Conservation (phyloP, 1,140 invertebrate genomes). For the Pseudomyrmex flavicornis region DNA sequence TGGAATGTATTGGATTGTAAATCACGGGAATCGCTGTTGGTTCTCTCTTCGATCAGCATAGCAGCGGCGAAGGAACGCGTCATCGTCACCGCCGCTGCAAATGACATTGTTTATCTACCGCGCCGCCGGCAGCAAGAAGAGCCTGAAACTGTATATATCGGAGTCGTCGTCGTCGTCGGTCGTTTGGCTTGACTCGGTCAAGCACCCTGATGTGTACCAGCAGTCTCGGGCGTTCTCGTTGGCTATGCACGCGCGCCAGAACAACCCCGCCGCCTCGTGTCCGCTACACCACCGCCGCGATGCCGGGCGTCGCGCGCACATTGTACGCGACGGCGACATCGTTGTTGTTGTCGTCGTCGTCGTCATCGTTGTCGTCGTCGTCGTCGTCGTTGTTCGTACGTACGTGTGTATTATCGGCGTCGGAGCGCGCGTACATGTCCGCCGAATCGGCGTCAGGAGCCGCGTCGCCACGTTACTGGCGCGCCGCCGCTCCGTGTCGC, state of each 20-base stretch:
- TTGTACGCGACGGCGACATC: conserved; percentile 1
- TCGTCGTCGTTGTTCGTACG: background rate
- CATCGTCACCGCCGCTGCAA: conserved; percentile 39
- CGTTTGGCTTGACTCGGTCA: conserved; percentile 70
- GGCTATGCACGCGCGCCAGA: conserved; percentile 54
- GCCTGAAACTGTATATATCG: conserved; percentile 39
- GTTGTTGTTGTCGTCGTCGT: background rate
- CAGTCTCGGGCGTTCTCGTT: conserved; percentile 51
- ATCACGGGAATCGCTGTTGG: too few species aligned
- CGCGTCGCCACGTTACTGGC: conserved; percentile 77
- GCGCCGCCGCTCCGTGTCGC: conserved; percentile 72
- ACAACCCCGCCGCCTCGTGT: conserved; percentile 10
- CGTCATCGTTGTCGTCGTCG: background rate
- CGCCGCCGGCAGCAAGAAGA: conserved; percentile 55
- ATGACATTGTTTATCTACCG: conserved; percentile 70
- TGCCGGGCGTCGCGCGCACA: conserved; percentile 12
- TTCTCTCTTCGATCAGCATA: background rate
- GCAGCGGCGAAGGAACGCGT: conserved; percentile 8
- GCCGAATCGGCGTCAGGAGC: conserved; percentile 78
- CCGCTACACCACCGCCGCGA: conserved; percentile 1
- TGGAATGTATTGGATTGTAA: background rate
- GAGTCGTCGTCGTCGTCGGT: conserved; percentile 17
- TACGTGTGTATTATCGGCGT: background rate
- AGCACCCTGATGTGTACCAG: conserved; percentile 64
- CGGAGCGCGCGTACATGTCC: conserved; percentile 53